phyloP scores from a whole-genome alignment of 2,113 vertebrate genomes.

The Pterocles orientalis region DNA sequence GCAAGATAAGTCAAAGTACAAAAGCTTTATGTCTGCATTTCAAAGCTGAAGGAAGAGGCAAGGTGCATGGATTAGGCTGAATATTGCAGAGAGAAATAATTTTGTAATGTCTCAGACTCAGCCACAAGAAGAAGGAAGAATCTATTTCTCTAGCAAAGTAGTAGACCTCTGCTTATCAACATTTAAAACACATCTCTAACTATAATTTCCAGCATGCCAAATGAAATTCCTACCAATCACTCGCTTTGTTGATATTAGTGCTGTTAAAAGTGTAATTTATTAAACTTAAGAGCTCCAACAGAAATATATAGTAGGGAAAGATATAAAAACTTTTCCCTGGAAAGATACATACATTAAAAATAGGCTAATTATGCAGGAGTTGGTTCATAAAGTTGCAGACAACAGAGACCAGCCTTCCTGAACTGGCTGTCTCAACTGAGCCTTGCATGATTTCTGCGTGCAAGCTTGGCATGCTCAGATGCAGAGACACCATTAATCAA shows the following conservation, averaged over 20 bases:
- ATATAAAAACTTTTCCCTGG: not conserved
- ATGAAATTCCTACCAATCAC: conserved; percentile 33
- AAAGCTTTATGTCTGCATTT: not conserved
- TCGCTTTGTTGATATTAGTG: conserved; percentile 8
- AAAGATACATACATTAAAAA: not conserved
- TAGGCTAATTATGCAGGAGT: not conserved
- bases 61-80: not conserved
- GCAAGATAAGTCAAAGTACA: not conserved
- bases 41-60: not conserved
- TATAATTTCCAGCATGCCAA: not conserved
- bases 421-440: not conserved
- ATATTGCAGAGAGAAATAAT: not conserved
- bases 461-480: not conserved
- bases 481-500: fast-evolving
- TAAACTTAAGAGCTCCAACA: not conserved
- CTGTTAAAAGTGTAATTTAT: conserved; percentile 18
- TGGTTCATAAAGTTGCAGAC: not conserved
- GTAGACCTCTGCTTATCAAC: conserved; percentile 10
- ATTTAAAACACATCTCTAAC: not conserved
- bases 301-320: not conserved
- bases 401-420: not conserved
- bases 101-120: not conserved
- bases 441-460: not conserved
- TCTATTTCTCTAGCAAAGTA: not conserved
- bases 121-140: not conserved